Evolutionary conservation across 2,888 invertebrate species (phyloP).

Genomic region (Mellilla xanthometata): DNA sequence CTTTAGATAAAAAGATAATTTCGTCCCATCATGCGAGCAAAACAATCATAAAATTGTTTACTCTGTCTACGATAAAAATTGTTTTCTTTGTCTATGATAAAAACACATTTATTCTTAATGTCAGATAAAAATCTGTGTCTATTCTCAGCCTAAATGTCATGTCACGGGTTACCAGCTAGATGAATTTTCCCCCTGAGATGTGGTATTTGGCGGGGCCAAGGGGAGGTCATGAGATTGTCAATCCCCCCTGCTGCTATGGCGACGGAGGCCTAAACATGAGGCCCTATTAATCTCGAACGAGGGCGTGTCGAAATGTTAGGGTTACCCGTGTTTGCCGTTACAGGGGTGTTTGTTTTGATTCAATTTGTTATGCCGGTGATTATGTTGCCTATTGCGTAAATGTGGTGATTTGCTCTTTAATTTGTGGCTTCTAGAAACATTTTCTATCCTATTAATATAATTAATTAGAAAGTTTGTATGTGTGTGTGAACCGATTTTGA

Average conservation of each 20-base stretch:
- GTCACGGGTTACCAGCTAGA: conserved; percentile 65
- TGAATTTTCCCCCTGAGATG: conserved; percentile 71
- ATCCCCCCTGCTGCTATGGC: conserved; percentile 64
- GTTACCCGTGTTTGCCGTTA: conserved; percentile 37
- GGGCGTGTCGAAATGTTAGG: conserved; percentile 65
- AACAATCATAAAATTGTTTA: too few relatives aligned
- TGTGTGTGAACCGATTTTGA: too few relatives aligned
- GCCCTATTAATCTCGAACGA: conserved; percentile 74
- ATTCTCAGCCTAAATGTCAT: conserved; percentile 48
- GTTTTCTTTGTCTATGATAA: conserved; percentile 9
- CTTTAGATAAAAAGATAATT: too few relatives aligned
- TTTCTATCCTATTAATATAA: too few relatives aligned
- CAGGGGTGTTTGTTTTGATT: conserved; percentile 33
- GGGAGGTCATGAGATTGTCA: conserved; percentile 58
- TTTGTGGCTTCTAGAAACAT: too few relatives aligned
- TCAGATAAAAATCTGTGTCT: conserved; percentile 39
- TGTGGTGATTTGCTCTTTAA: neutral
- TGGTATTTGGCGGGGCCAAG: conserved; percentile 65
- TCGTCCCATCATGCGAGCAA: too few relatives aligned
- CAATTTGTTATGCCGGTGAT: conserved; percentile 26
- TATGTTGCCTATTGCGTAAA: conserved; percentile 11
- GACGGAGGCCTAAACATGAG: conserved; percentile 69
- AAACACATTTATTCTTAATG: conserved; percentile 19
- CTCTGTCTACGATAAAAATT: conserved; percentile 2
- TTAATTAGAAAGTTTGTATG: too few relatives aligned